These are phyloP conservation scores for Hycleus cichorii DNA, from an alignment of 1,140 invertebrate genomes.

Conservation along the genomic window DNA sequence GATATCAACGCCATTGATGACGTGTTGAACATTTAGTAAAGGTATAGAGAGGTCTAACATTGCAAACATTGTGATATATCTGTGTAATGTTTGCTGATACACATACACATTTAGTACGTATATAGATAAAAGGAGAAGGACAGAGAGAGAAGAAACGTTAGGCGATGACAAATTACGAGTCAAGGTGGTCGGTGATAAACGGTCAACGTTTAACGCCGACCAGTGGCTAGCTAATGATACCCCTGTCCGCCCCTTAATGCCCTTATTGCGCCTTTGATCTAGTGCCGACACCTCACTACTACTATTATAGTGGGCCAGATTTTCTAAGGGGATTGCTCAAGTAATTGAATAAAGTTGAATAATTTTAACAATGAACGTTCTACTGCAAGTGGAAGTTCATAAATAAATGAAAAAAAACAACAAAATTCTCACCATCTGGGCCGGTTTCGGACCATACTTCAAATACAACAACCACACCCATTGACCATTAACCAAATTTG, in stretches of 20 bases:
- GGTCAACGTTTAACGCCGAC: conserved; percentile 36
- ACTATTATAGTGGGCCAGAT: not conserved
- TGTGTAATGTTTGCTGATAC: conserved; percentile 30
- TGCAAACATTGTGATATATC: conserved; percentile 34
- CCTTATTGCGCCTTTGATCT: conserved; percentile 40
- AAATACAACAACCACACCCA: too few relatives aligned
- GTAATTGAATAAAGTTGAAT: too few relatives aligned
- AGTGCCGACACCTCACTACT: conserved; percentile 32
- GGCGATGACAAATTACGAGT: conserved; percentile 39
- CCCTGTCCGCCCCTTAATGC: conserved; percentile 35
- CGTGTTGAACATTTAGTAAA: not conserved
- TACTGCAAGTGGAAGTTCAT: too few relatives aligned
- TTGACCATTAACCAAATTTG: too few relatives aligned
- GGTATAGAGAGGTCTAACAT: conserved; percentile 2
- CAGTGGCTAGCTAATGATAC: conserved; percentile 38
- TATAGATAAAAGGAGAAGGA: too few relatives aligned
- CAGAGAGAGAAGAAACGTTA: not conserved
- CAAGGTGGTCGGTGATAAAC: conserved; percentile 39
- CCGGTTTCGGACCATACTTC: too few relatives aligned
- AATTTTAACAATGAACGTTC: too few relatives aligned
- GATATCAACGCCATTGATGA: not conserved
- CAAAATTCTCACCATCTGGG: too few relatives aligned
- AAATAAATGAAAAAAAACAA: too few relatives aligned
- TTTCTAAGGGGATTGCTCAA: too few relatives aligned
- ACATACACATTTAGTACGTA: too few relatives aligned